A percentile compares a stretch with the other conserved stretches of the same genome.
These are phyloP conservation scores for Potamarius usumacintae DNA, from an alignment of 2,113 vertebrate genomes.

Conservation along the genomic window DNA sequence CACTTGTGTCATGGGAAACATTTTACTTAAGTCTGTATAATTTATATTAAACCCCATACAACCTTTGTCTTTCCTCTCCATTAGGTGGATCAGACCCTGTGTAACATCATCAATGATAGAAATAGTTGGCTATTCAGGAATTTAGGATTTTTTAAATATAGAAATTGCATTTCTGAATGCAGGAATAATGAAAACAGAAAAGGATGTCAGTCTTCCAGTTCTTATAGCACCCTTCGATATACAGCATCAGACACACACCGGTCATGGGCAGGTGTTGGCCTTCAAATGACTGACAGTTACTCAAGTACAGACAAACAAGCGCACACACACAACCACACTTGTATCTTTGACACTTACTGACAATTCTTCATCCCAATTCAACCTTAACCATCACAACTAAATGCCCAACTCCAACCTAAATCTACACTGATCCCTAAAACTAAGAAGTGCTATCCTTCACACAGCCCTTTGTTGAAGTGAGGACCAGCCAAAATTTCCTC, in stretches of 20 bases:
- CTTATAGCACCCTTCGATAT: neutral
- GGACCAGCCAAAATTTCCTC: no score
- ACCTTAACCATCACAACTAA: no score
- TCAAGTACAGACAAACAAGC: neutral
- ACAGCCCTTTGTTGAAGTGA: no score
- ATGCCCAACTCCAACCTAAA: no score
- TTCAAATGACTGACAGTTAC: conserved; percentile 20
- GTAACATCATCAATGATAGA: neutral
- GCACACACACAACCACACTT: neutral
- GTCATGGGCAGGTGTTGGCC: neutral
- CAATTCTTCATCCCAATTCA: no score
- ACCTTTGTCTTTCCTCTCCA: neutral
- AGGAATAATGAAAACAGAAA: neutral
- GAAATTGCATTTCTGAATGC: neutral
- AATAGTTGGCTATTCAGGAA: neutral
- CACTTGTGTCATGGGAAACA: neutral
- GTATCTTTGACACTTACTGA: no score
- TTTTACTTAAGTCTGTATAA: neutral
- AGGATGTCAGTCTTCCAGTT: neutral
- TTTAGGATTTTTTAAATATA: neutral
- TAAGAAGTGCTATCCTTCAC: no score
- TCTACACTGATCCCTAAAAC: no score
- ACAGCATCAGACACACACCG: neutral
- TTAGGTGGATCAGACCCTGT: neutral
- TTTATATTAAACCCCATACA: neutral